phyloP scores from a whole-genome alignment of 2,113 vertebrate species.

The Urocitellus parryii region DNA sequence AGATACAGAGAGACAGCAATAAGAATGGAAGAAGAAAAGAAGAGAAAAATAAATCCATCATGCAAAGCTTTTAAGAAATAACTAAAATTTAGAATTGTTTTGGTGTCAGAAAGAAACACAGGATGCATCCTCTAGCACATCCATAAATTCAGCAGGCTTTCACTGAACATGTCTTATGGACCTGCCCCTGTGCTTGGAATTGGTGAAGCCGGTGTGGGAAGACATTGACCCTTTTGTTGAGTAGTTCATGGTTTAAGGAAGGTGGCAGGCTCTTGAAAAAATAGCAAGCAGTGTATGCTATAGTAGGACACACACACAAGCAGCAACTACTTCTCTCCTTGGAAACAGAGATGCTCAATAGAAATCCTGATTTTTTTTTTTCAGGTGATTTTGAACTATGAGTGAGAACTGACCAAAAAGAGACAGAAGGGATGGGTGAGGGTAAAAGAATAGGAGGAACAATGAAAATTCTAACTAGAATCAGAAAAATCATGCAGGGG shows the following conservation, averaged over 20 bases:
- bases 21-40: not conserved
- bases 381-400: not conserved
- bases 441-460: not conserved
- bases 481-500: not conserved
- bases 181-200: not conserved
- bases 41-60: not conserved
- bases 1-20: not conserved
- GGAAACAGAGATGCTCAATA: not conserved
- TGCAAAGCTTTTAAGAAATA: slow-evolving; percentile 11
- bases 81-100: not conserved
- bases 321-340: not conserved
- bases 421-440: not conserved
- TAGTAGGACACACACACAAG: not conserved
- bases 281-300: not conserved
- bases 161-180: not conserved
- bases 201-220: not conserved
- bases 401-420: not conserved
- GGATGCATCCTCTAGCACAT: not conserved
- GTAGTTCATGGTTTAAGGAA: not conserved
- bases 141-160: not conserved
- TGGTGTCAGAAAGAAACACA: not conserved
- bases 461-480: not conserved
- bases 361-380: not conserved
- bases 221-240: not conserved
- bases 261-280: not conserved